These are phyloP conservation scores for Spheniscus humboldti DNA, from an alignment of 2,797 vertebrate species.

Conservation along the genomic window DNA sequence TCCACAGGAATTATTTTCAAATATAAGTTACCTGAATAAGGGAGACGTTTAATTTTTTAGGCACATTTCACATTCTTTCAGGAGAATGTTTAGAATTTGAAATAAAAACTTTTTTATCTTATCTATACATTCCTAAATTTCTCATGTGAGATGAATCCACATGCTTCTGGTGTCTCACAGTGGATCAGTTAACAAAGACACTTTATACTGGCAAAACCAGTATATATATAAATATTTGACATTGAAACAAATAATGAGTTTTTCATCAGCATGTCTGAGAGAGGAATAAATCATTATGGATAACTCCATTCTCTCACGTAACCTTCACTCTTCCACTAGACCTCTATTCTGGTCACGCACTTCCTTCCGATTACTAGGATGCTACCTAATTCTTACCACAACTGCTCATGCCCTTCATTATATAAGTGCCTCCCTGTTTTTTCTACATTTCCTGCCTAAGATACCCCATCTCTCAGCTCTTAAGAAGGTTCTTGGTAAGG, in stretches of 20 bases:
- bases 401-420: background rate
- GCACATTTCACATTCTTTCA: background rate
- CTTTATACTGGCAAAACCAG: background rate
- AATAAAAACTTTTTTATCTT: background rate
- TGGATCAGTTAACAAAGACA: background rate
- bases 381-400: background rate
- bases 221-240: background rate
- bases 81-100: background rate
- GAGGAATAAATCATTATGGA: background rate
- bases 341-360: background rate
- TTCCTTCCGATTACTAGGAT: background rate
- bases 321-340: background rate
- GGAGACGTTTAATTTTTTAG: background rate
- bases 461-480: background rate
- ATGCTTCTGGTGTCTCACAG: background rate
- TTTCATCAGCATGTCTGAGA: background rate
- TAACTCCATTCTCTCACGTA: background rate
- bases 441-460: background rate
- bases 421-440: background rate
- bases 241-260: background rate
- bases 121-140: background rate
- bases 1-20: background rate
- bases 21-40: background rate
- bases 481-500: background rate
- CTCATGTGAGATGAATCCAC: background rate